Percentiles rank a stretch among this genome's conserved stretches.
Evolutionary conservation across 2,888 invertebrate species (phyloP).

Genomic region (Polydrusus tereticollis): DNA sequence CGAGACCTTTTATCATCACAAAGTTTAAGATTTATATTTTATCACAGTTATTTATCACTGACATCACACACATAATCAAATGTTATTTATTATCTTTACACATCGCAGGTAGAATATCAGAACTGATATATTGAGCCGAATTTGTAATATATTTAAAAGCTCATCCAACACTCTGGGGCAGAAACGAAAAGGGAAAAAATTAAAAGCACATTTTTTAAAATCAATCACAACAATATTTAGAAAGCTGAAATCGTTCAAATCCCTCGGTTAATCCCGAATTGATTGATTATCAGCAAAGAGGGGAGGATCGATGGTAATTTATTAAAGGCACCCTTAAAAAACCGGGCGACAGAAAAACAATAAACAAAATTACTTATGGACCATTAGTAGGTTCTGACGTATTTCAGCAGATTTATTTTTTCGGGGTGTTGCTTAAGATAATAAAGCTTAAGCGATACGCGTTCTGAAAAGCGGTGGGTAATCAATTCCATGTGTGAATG

Average conservation of each 20-base stretch:
- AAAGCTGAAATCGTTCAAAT: constrained; percentile 20
- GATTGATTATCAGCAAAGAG: constrained; percentile 29
- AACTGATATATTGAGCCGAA: neutral
- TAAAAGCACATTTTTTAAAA: constrained; percentile 26
- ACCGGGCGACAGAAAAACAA: constrained; percentile 22
- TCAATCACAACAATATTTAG: constrained; percentile 41
- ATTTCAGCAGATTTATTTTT: constrained; percentile 1
- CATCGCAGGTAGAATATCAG: neutral
- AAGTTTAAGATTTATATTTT: too few relatives aligned
- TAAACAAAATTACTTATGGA: constrained; percentile 30
- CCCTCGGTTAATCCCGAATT: constrained; percentile 37
- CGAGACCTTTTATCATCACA: too few relatives aligned
- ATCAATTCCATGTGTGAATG: too few relatives aligned
- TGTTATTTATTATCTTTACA: neutral
- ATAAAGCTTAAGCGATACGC: too few relatives aligned
- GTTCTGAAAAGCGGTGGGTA: too few relatives aligned
- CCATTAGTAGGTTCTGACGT: constrained; percentile 15
- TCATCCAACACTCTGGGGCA: neutral
- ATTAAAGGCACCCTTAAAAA: constrained; percentile 23
- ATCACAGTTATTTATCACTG: too few relatives aligned
- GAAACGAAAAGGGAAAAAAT: neutral
- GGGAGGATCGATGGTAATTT: constrained; percentile 25
- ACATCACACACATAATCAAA: neutral
- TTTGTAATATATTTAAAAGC: neutral
- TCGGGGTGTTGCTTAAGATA: constrained; percentile 8